Evolutionary conservation across 2,113 vertebrate genomes (phyloP).

Genomic region (Pungitius pungitius): DNA sequence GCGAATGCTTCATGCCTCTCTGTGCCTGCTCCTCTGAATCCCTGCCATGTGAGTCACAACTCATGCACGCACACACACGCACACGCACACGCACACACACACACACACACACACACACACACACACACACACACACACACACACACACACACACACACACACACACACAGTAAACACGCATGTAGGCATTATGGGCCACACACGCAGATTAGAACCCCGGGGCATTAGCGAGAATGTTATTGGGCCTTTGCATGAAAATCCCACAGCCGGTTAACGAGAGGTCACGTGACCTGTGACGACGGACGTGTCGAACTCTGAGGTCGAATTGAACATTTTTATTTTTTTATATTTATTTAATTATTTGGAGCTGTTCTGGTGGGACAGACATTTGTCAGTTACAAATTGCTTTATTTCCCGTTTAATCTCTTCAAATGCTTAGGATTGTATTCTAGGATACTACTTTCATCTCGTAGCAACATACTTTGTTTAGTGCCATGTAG

Average conservation of each 20-base stretch:
- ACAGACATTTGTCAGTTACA: neutral
- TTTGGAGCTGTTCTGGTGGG: neutral
- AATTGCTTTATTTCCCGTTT: neutral
- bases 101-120: slow-evolving; percentile 18
- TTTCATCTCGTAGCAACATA: too few relatives aligned
- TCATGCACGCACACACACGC: too few relatives aligned
- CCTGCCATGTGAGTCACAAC: slow-evolving; percentile 64
- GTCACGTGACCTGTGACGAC: slow-evolving; percentile 1
- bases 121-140: neutral
- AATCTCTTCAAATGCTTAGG: neutral
- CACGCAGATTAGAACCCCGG: slow-evolving; percentile 51
- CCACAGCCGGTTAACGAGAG: slow-evolving; percentile 12
- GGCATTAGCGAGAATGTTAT: slow-evolving; percentile 33
- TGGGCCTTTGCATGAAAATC: slow-evolving; percentile 23
- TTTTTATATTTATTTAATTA: neutral
- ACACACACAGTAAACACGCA: slow-evolving; percentile 13
- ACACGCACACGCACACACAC: neutral
- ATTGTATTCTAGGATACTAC: neutral
- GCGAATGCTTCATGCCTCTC: slow-evolving; percentile 40
- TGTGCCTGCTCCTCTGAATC: slow-evolving; percentile 42
- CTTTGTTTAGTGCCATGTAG: neutral
- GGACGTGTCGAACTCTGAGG: slow-evolving; percentile 2
- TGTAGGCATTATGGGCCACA: slow-evolving; percentile 26
- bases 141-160: neutral
- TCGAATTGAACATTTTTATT: neutral